A percentile compares a stretch with the other conserved stretches of the same genome.
Conservation (phyloP, 2,797 vertebrate species). For the Spondyliosoma cantharus region DNA sequence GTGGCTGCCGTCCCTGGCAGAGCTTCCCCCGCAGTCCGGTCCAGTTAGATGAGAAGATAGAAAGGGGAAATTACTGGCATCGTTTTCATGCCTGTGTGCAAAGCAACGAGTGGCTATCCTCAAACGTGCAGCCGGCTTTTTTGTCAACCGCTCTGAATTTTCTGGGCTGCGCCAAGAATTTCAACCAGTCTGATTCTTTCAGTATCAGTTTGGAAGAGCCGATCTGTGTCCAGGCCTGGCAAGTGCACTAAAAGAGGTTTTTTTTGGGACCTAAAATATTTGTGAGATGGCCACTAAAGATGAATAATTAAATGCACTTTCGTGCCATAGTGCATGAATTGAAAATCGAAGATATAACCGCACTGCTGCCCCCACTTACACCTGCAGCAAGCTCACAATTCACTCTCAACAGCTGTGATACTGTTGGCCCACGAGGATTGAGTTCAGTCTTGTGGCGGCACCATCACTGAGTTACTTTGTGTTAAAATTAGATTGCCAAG, state of each 20-base stretch:
- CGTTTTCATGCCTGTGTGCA: conserved; percentile 55
- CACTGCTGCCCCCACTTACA: conserved; percentile 50
- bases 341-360: conserved; percentile 59
- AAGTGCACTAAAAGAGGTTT: conserved; percentile 56
- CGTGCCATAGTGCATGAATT: conserved; percentile 56
- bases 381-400: conserved; percentile 62
- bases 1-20: conserved; percentile 58
- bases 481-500: conserved; percentile 81
- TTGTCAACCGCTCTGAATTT: conserved; percentile 30
- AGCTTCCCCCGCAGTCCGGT: conserved; percentile 32
- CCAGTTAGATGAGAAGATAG: conserved; percentile 54
- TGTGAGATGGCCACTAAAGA: conserved; percentile 67
- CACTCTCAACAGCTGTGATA: conserved; percentile 60
- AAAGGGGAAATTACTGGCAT: conserved; percentile 59
- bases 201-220: conserved; percentile 43
- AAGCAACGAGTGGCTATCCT: conserved; percentile 49
- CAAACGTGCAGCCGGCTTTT: conserved; percentile 49
- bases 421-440: conserved; percentile 51
- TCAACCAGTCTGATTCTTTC: conserved; percentile 43
- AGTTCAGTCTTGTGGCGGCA: conserved; percentile 59
- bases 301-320: conserved; percentile 77
- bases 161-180: conserved; percentile 44
- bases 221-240: conserved; percentile 41
- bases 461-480: conserved; percentile 71
- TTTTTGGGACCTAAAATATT: conserved; percentile 74